These are phyloP conservation scores for Tubulanus polymorphus DNA, from an alignment of 2,888 invertebrate species.

Conservation along the genomic window DNA sequence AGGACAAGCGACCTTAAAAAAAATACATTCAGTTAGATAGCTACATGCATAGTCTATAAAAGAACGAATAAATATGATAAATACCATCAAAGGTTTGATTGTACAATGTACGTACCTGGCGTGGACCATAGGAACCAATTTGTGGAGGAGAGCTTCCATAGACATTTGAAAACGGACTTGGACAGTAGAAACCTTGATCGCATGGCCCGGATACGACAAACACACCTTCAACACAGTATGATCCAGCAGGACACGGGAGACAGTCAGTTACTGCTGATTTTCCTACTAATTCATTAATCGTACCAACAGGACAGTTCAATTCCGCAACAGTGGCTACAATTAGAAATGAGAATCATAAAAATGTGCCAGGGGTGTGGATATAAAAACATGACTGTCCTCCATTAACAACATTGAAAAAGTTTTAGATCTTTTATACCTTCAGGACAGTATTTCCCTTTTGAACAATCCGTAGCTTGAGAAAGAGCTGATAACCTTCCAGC, in stretches of 20 bases:
- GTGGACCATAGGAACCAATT: conserved; percentile 44
- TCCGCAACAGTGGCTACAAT: conserved; percentile 43
- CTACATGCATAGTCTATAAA: no score
- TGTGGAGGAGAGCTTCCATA: conserved; percentile 30
- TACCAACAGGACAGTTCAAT: conserved; percentile 46
- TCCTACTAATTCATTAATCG: conserved; percentile 32
- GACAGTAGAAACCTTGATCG: conserved; percentile 44
- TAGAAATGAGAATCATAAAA: background rate
- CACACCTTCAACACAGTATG: conserved; percentile 42
- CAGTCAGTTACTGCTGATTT: conserved; percentile 35
- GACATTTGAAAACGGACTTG: conserved; percentile 38
- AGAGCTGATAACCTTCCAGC: conserved; percentile 25
- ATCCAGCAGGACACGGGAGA: conserved; percentile 41
- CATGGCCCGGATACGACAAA: conserved; percentile 31
- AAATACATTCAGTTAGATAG: background rate
- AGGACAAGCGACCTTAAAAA: conserved; percentile 40
- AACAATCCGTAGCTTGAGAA: conserved; percentile 30
- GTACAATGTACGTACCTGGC: conserved; percentile 27
- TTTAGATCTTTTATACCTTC: conserved; percentile 30
- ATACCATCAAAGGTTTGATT: no score
- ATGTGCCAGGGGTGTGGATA: background rate
- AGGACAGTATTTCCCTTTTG: conserved; percentile 36
- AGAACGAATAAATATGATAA: no score
- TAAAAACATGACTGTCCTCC: background rate
- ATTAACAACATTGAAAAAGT: background rate